Percentiles rank a stretch among this genome's conserved stretches.
These are phyloP conservation scores for Muscicapa adusta DNA, from an alignment of 2,113 vertebrate species.

Conservation along the genomic window DNA sequence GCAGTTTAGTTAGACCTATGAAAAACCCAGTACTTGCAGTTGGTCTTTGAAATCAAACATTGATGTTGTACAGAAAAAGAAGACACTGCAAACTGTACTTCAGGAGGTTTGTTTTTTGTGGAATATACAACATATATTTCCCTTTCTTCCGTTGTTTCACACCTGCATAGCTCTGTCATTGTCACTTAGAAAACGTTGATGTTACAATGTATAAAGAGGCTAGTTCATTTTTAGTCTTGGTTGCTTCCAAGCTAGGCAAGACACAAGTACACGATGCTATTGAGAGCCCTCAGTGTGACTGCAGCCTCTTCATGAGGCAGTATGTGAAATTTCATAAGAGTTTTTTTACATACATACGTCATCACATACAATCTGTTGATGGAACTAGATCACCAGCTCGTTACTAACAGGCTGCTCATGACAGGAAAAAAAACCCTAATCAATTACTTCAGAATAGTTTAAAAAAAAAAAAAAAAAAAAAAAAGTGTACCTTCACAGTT, in stretches of 20 bases:
- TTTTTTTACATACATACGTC: not conserved
- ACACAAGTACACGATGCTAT: not conserved
- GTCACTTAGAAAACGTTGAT: not conserved
- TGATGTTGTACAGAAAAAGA: not conserved
- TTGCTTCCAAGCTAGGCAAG: not conserved
- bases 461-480: not conserved
- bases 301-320: not conserved
- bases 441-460: not conserved
- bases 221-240: not conserved
- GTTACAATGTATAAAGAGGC: not conserved
- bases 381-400: not conserved
- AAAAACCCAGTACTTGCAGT: not conserved
- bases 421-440: not conserved
- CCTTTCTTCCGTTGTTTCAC: not conserved
- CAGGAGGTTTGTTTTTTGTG: not conserved
- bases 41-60: not conserved
- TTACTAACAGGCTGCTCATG: not conserved
- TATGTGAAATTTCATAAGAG: not conserved
- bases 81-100: not conserved
- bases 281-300: not conserved
- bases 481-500: slow-evolving; percentile 85
- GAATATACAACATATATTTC: not conserved
- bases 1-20: not conserved
- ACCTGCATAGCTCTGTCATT: not conserved
- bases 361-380: not conserved